Evolutionary conservation across 2,113 vertebrate genomes (phyloP), one percentile per base, ranked within the genome.

Genomic region (Lynx canadensis): DNA sequence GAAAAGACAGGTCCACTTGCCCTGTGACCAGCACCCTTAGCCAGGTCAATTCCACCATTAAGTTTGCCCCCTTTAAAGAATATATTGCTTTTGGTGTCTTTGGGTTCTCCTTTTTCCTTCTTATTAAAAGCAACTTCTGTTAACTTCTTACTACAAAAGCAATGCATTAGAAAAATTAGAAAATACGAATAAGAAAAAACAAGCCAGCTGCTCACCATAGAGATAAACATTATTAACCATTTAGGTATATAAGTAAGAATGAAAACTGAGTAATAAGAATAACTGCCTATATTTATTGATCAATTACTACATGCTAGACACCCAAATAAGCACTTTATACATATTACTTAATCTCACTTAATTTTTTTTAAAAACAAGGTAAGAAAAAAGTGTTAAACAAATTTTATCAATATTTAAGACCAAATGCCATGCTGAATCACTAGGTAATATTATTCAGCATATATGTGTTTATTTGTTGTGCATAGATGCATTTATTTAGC

Each of bases 131-230:
- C 8, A 89, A 76, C 5, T 63, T 91, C 52, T 71, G 31, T 89
- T 86, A 93, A 95, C 21, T 71, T 93, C 50, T 86, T 48, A 73
- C 78, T 45, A 76, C 4, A 63, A 89, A 96, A 93, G 13, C 31
- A 76, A 63, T 78, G 18, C 52, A 95, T 41, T 81, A 92, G 29
- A 76, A 81, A 76, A 76, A 69, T 63, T 33, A 66, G 50, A 89
- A 96, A 91, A 82, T 69, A 79, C 4, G 36, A 3, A 41, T 45
- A 36, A 85, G 81, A 80, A 89, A 60, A 45, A n/a, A 94, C 65
- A 96, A 94, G 19, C 8, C n/a, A 92, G 15, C 50, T 83, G 48
- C 2, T 80, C 18, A 81, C 41, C 11, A 60, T 3, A 89, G 60
- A 79, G 55, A 81, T 41, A 83, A 86, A 76, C 19, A 74, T 83